Percentiles rank a stretch among this genome's conserved stretches.
phyloP scores from a whole-genome alignment of 2,797 vertebrate genomes.

The Lutjanus campechanus region DNA sequence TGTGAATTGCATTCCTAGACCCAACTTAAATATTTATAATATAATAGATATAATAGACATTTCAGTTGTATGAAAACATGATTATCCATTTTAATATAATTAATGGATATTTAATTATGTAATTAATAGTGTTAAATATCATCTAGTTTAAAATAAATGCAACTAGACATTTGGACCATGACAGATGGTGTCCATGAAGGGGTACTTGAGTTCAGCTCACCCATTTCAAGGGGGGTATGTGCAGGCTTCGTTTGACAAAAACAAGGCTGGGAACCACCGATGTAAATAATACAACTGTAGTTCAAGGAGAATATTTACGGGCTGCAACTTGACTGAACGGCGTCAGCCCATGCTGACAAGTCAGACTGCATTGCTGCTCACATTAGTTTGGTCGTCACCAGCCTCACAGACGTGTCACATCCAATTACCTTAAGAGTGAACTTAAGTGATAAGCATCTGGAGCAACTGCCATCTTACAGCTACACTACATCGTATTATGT shows the following conservation, averaged over 20 bases:
- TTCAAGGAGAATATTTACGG: constrained; percentile 27
- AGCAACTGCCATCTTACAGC: constrained; percentile 71
- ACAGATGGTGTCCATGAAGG: not conserved
- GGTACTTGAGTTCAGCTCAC: not conserved
- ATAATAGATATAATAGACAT: too few species aligned
- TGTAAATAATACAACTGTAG: constrained; percentile 4
- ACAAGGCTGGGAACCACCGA: not conserved
- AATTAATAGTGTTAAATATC: not conserved
- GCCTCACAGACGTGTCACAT: constrained; percentile 66
- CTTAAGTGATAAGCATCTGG: constrained; percentile 64
- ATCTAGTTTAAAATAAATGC: not conserved
- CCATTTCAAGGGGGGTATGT: not conserved
- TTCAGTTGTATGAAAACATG: not conserved
- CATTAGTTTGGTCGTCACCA: constrained; percentile 59
- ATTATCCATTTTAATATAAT: not conserved
- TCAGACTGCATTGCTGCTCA: constrained; percentile 71
- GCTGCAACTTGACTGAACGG: constrained; percentile 36
- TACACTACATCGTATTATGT: constrained; percentile 51
- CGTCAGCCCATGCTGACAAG: constrained; percentile 49
- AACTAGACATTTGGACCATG: not conserved
- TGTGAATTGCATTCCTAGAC: too few species aligned
- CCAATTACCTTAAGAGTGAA: constrained; percentile 60
- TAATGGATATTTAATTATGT: too few species aligned
- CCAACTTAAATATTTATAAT: too few species aligned
- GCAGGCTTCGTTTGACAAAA: not conserved